Conservation (phyloP, 2,113 vertebrate species). For the Muntiacus muntjak region DNA sequence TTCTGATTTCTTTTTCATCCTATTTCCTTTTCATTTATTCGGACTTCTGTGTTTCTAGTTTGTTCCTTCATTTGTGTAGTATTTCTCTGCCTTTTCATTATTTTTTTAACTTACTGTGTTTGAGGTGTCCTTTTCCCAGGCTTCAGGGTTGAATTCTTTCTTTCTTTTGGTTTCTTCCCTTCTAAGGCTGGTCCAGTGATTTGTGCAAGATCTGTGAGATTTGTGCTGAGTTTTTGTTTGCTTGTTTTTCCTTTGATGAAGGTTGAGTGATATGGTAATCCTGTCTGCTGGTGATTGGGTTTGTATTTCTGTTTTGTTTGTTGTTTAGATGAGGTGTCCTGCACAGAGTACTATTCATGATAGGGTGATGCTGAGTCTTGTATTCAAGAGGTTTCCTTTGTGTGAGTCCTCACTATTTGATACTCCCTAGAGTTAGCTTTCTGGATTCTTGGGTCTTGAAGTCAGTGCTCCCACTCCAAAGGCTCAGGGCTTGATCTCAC, state of each 20-base stretch:
- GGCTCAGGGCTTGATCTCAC: neutral
- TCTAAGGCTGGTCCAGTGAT: neutral
- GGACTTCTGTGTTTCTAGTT: neutral
- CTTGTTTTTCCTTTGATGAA: neutral
- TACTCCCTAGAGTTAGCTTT: neutral
- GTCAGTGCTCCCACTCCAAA: neutral
- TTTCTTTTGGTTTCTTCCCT: neutral
- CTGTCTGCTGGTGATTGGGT: neutral
- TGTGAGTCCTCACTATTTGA: neutral
- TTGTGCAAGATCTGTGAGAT: neutral
- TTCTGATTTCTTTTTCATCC: neutral
- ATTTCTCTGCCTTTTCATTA: neutral
- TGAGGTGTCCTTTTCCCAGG: neutral
- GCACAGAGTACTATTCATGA: neutral
- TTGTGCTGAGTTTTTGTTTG: neutral
- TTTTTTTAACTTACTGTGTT: neutral
- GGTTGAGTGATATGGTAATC: neutral
- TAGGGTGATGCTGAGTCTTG: neutral
- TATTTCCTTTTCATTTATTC: neutral
- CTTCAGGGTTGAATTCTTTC: neutral
- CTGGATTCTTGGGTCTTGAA: neutral
- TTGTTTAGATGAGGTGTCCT: neutral
- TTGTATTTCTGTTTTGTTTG: neutral
- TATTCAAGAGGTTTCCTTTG: neutral
- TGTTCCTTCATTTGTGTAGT: neutral